Conservation (phyloP, 2,113 vertebrate genomes). For the Zapornia atra region DNA sequence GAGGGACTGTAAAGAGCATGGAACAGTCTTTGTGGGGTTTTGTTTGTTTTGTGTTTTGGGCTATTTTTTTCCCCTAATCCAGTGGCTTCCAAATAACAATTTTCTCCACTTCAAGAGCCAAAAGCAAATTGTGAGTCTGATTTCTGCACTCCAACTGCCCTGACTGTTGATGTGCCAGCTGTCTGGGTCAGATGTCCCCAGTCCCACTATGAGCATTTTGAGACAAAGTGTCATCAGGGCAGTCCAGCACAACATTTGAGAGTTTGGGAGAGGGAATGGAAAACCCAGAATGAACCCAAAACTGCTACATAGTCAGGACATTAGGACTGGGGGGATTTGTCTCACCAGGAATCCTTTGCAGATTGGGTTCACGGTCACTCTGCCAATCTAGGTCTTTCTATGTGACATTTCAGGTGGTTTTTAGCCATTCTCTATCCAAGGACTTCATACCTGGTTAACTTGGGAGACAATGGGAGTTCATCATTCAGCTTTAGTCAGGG, state of each 20-base stretch:
- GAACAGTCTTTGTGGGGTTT: neutral
- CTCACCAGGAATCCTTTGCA: neutral
- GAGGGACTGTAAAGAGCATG: neutral
- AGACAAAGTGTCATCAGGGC: neutral
- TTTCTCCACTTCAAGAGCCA: neutral
- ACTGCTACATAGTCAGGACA: neutral
- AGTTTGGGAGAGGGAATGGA: neutral
- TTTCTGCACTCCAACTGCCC: neutral
- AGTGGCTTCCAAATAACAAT: neutral
- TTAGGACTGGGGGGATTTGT: neutral
- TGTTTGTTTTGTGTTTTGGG: too few species aligned
- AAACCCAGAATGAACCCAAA: neutral
- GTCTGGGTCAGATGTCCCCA: neutral
- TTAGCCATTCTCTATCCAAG: neutral
- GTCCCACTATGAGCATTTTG: neutral
- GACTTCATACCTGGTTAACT: neutral
- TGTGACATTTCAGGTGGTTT: neutral
- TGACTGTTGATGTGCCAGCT: neutral
- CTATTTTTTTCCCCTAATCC: neutral
- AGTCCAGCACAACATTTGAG: neutral
- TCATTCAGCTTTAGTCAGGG: neutral
- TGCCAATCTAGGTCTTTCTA: neutral
- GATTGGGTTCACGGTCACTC: neutral
- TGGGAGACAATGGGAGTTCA: neutral
- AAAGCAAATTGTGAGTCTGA: neutral